A percentile compares a stretch with the other conserved stretches of the same genome.
These are phyloP conservation scores for Papilio gigon DNA, from an alignment of 2,888 invertebrate species.

Conservation along the genomic window DNA sequence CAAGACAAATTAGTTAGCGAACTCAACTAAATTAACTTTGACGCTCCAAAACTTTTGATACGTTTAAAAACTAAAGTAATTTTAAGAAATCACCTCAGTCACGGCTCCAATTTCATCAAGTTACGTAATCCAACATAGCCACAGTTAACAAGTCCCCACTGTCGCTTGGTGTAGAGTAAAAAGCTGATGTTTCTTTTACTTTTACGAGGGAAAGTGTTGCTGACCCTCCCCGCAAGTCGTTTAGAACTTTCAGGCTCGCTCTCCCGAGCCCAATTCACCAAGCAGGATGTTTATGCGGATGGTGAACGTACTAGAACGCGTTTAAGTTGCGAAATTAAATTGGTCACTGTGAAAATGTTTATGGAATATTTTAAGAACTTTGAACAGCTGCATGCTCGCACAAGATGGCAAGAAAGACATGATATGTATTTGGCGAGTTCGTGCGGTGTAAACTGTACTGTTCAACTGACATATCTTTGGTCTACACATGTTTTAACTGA, in stretches of 20 bases:
- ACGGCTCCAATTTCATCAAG: conserved; percentile 14
- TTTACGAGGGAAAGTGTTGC: conserved; percentile 48
- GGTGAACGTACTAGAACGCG: conserved; percentile 15
- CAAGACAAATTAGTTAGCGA: conserved; percentile 3
- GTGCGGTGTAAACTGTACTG: too few relatives aligned
- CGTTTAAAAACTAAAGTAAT: conserved; percentile 5
- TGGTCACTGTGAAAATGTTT: conserved; percentile 20
- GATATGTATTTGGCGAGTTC: too few relatives aligned
- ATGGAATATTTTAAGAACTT: conserved; percentile 44
- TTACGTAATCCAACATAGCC: neutral
- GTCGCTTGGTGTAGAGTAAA: conserved; percentile 33
- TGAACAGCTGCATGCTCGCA: neutral
- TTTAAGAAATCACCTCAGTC: conserved; percentile 10
- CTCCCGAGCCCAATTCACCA: conserved; percentile 45
- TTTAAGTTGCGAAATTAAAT: conserved; percentile 37
- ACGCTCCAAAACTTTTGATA: conserved; percentile 8
- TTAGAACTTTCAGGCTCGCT: conserved; percentile 48
- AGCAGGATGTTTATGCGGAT: conserved; percentile 28
- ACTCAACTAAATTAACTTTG: conserved; percentile 46
- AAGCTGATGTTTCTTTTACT: conserved; percentile 46
- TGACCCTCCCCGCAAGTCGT: conserved; percentile 48
- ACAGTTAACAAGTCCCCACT: conserved; percentile 27
- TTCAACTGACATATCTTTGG: too few relatives aligned
- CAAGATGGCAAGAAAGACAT: too few relatives aligned
- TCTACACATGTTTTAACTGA: too few relatives aligned